These are phyloP conservation scores for Agrotis clavis DNA, from an alignment of 2,888 invertebrate genomes.

Conservation along the genomic window DNA sequence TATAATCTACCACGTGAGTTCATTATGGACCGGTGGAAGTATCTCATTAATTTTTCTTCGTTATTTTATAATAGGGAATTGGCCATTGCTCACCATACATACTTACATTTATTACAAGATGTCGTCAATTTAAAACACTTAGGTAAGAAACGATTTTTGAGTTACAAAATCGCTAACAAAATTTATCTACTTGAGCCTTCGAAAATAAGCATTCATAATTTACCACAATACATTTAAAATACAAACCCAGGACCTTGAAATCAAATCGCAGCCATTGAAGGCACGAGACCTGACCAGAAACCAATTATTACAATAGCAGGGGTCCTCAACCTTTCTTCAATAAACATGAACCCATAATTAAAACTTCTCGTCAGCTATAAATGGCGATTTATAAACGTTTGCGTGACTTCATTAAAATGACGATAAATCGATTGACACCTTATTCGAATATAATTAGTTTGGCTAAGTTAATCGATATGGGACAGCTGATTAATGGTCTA, in stretches of 20 bases:
- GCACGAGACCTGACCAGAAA: slow-evolving; percentile 45
- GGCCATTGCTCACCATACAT: no score
- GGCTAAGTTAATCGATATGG: slow-evolving; percentile 51
- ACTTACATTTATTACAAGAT: no score
- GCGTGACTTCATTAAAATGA: slow-evolving; percentile 67
- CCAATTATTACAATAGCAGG: slow-evolving; percentile 44
- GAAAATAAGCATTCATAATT: background rate
- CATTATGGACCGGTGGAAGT: no score
- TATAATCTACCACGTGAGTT: no score
- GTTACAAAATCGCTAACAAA: background rate
- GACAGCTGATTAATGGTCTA: slow-evolving; percentile 37
- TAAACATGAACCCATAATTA: slow-evolving; percentile 66
- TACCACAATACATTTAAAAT: background rate
- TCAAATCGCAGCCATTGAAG: slow-evolving; percentile 14
- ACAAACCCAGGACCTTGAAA: slow-evolving; percentile 31
- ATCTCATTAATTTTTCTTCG: no score
- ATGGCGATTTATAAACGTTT: slow-evolving; percentile 64
- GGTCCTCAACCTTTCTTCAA: slow-evolving; percentile 62
- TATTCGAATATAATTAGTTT: slow-evolving; percentile 60
- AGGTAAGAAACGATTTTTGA: no score
- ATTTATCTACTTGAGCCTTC: background rate
- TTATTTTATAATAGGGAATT: no score
- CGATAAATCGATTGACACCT: slow-evolving; percentile 65
- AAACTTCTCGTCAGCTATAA: slow-evolving; percentile 60
- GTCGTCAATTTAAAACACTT: no score